Percentiles rank a stretch among this genome's conserved stretches.
phyloP scores from a whole-genome alignment of 2,797 vertebrate species.

The Megalops cyprinoides region DNA sequence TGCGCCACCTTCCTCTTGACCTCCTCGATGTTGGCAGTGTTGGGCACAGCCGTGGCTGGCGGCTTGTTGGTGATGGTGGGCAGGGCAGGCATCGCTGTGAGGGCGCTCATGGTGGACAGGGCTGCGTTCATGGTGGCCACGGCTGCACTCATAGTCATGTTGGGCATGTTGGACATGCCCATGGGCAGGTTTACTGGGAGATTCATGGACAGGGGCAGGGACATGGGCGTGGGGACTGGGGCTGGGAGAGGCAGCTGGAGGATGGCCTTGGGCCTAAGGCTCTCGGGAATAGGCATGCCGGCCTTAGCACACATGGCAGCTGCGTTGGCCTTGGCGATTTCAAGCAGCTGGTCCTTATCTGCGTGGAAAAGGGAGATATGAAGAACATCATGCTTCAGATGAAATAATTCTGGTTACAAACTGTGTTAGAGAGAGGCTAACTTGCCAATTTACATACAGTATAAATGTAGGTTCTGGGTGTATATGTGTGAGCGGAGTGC shows the following conservation, averaged over 20 bases:
- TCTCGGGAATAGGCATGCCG: slow-evolving; percentile 93
- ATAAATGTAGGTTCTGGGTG: not conserved
- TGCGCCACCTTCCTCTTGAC: slow-evolving; percentile 94
- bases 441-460: not conserved
- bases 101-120: slow-evolving; percentile 79
- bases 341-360: slow-evolving; percentile 98
- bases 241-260: slow-evolving; percentile 80
- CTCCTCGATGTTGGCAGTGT: slow-evolving; percentile 81
- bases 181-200: slow-evolving; percentile 65
- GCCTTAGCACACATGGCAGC: slow-evolving; percentile 99
- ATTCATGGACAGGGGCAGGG: slow-evolving; percentile 53
- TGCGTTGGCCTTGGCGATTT: slow-evolving; percentile 98
- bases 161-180: slow-evolving; percentile 71
- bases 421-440: not conserved
- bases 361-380: slow-evolving; percentile 35
- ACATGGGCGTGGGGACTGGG: slow-evolving; percentile 64
- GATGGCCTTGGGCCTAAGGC: slow-evolving; percentile 88
- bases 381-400: not conserved
- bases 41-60: slow-evolving; percentile 72
- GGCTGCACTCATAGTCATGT: slow-evolving; percentile 81
- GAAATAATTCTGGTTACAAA: not conserved
- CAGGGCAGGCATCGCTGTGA: slow-evolving; percentile 76
- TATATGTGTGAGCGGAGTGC: not conserved
- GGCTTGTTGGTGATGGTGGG: slow-evolving; percentile 82
- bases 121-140: slow-evolving; percentile 82